Conservation (phyloP, 2,888 invertebrate genomes). For the Drosophila atroscutellata region DNA sequence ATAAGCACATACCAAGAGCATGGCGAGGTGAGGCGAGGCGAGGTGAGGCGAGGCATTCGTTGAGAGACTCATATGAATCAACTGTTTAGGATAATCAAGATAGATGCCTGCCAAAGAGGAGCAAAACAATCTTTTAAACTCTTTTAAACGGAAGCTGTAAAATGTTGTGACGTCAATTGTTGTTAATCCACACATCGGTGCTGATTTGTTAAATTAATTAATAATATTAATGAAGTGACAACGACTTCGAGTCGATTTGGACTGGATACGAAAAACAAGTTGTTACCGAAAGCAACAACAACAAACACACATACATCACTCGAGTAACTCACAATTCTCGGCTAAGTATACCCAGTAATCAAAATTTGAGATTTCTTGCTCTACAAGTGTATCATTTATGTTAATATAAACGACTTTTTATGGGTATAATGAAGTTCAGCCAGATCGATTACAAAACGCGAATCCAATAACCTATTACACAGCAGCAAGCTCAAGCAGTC, state of each 20-base stretch:
- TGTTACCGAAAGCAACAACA: not conserved
- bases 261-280: not conserved
- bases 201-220: conserved; percentile 61
- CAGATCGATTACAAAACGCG: not conserved
- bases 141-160: conserved; percentile 40
- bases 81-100: not conserved
- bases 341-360: not conserved
- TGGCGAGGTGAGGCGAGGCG: not conserved
- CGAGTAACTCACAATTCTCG: too few relatives aligned
- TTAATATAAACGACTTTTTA: not conserved
- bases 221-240: conserved; percentile 49
- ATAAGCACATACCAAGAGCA: not conserved
- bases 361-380: not conserved
- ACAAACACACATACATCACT: not conserved
- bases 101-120: not conserved
- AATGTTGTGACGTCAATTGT: conserved; percentile 51
- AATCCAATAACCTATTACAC: not conserved
- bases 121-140: not conserved
- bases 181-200: conserved; percentile 48
- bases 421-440: not conserved
- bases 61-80: not conserved
- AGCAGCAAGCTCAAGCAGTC: not conserved
- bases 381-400: not conserved
- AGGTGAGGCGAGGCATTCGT: not conserved
- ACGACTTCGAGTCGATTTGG: conserved; percentile 11